Conservation (phyloP, 1,140 invertebrate genomes). For the Drosophila malerkotliana region DNA sequence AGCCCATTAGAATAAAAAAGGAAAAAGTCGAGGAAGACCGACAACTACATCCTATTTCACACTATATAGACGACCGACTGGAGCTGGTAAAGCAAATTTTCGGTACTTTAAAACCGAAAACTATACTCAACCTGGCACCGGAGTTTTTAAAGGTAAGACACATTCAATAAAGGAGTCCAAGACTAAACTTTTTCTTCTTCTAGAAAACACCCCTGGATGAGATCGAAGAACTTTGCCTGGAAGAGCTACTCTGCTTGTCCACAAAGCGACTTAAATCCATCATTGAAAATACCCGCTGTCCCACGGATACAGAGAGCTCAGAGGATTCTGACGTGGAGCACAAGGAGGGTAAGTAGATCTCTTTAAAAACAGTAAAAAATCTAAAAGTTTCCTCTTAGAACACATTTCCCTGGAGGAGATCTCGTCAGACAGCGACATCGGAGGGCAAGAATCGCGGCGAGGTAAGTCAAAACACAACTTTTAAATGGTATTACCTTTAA, state of each 20-base stretch:
- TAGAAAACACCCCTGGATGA: conserved; percentile 85
- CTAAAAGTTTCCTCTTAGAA: conserved; percentile 65
- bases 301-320: conserved; percentile 85
- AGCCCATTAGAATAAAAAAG: conserved; percentile 78
- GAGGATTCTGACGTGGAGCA: conserved; percentile 84
- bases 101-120: conserved; percentile 86
- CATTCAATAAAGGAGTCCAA: not conserved
- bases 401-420: conserved; percentile 87
- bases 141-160: conserved; percentile 84
- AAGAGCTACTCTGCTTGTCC: conserved; percentile 87
- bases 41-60: conserved; percentile 83
- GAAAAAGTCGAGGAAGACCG: conserved; percentile 80
- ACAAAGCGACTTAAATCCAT: conserved; percentile 86
- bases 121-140: conserved; percentile 86
- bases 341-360: conserved; percentile 55
- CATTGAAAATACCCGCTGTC: conserved; percentile 85
- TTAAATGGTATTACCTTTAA: conserved; percentile 42
- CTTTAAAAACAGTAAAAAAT: not conserved
- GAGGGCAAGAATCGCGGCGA: conserved; percentile 31
- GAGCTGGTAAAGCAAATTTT: conserved; percentile 88
- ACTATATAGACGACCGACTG: conserved; percentile 87
- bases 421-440: conserved; percentile 85
- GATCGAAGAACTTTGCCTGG: conserved; percentile 87
- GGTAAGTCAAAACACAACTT: not conserved
- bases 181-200: not conserved